Percentiles rank a stretch among this genome's conserved stretches.
These are phyloP conservation scores for Lanius collurio DNA, from an alignment of 2,113 vertebrate genomes.

Conservation along the genomic window DNA sequence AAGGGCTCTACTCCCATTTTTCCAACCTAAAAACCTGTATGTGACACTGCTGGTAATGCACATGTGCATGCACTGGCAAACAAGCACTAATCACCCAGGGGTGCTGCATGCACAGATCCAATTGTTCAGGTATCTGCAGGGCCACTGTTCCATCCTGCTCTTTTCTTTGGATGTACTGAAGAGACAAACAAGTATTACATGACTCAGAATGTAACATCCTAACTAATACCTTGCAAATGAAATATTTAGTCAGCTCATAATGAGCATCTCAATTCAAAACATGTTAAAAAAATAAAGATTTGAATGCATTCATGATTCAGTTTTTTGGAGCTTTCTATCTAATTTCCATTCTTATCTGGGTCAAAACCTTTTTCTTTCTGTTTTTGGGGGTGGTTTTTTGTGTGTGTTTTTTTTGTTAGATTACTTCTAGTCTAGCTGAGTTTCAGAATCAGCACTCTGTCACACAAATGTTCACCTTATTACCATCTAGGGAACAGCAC, in stretches of 20 bases:
- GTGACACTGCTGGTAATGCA: neutral
- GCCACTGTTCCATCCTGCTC: neutral
- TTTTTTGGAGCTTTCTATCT: neutral
- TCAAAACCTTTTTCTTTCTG: neutral
- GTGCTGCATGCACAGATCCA: neutral
- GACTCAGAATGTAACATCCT: neutral
- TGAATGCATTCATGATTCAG: neutral
- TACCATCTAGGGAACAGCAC: neutral
- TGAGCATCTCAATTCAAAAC: neutral
- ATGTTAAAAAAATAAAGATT: neutral
- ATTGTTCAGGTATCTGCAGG: neutral
- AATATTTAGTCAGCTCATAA: neutral
- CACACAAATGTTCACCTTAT: slow-evolving; percentile 10
- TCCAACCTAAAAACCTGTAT: neutral
- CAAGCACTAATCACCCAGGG: neutral
- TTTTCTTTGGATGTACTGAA: neutral
- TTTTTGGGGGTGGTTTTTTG: neutral
- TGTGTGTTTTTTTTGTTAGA: neutral
- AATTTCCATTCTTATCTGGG: neutral
- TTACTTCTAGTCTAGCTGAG: neutral
- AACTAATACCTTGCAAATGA: neutral
- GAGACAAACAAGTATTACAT: neutral
- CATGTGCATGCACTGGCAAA: neutral
- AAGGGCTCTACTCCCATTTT: neutral
- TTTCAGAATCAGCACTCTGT: slow-evolving; percentile 3